Evolutionary conservation across 2,888 invertebrate species (phyloP), one percentile per base, ranked within the genome.

Genomic region (Liposcelis brunnea): DNA sequence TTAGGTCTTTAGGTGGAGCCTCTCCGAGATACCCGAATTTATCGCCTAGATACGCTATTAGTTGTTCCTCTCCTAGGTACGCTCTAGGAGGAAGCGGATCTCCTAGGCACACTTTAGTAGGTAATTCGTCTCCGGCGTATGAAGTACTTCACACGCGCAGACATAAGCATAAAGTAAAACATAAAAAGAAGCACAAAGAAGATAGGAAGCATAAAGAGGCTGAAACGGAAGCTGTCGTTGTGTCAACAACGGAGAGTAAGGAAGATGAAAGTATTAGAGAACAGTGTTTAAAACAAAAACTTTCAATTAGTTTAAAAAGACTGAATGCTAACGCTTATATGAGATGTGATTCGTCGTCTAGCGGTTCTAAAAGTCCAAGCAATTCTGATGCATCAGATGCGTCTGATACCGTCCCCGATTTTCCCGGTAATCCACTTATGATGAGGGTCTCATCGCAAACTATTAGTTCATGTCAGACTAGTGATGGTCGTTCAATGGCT

Each of bases 101-200:
- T 8, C 1, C 61, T 70, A 42, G 69, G 71, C 51, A 69, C 70
- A 26, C 5, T 26, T 26, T 26, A 26, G 60, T 73, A 31, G 68
- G 72, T 14, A 71, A 69, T 31, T 68, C 69, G 50, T 72, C 74
- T 11, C 70, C 75, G 10, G 64, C 70, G 32, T 66, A 66, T 50
- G 61, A 65, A 36, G 54, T 51, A 26, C 34, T 42, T 51, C 52
- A 48, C 53, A 56, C 31, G 54, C 4, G 26, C 5, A 57, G 16
- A 18, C 40, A 40, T 44, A 75, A 71, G 53, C 74, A 75, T 58
- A 74, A 73, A 63, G 72, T 79, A 42, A 85, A 85, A 61, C 80
- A 81, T 61, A 83, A 84, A 70, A 80, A 80, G 59, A 79, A 77
- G 58, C 75, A 77, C 56, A 76, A 74, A 56, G 69, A 74, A 49